A percentile compares a stretch with the other conserved stretches of the same genome.
Evolutionary conservation across 2,888 invertebrate genomes (phyloP).

Genomic region (Cerastis rubricosa): DNA sequence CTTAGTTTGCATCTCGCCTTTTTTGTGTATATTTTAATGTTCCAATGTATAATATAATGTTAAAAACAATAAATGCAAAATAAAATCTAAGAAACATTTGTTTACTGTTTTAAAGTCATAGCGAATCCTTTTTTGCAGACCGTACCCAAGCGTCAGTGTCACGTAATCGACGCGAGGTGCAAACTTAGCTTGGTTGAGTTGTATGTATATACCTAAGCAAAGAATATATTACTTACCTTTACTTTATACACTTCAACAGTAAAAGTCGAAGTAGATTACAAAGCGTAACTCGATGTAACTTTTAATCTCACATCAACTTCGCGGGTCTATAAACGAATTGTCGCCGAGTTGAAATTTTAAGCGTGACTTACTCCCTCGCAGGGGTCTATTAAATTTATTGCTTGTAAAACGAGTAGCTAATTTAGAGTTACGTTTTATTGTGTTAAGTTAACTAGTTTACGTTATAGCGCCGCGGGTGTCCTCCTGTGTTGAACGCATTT

Average conservation of each 20-base stretch:
- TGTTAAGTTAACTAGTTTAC: conserved; percentile 88
- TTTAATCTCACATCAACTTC: conserved; percentile 69
- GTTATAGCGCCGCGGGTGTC: conserved; percentile 82
- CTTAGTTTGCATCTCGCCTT: no score
- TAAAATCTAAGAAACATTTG: no score
- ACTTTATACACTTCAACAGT: conserved; percentile 2
- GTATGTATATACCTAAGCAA: background rate
- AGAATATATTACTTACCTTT: background rate
- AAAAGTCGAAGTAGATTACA: conserved; percentile 40
- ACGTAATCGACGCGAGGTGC: no score
- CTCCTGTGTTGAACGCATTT: conserved; percentile 21
- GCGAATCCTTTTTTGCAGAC: no score
- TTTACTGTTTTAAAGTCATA: no score
- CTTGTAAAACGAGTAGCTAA: conserved; percentile 90
- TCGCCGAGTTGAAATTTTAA: conserved; percentile 85
- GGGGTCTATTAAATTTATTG: conserved; percentile 89
- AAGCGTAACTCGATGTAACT: conserved; percentile 59
- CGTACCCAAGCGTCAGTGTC: no score
- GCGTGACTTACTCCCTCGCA: conserved; percentile 79
- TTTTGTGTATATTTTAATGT: no score
- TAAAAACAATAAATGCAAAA: no score
- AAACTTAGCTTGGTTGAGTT: no score
- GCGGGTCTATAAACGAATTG: conserved; percentile 81
- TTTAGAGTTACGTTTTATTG: conserved; percentile 89
- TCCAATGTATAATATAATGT: no score